A percentile compares a stretch with the other conserved stretches of the same genome.
Conservation (phyloP, 2,888 invertebrate species). For the Dolichomitus sp. region DNA sequence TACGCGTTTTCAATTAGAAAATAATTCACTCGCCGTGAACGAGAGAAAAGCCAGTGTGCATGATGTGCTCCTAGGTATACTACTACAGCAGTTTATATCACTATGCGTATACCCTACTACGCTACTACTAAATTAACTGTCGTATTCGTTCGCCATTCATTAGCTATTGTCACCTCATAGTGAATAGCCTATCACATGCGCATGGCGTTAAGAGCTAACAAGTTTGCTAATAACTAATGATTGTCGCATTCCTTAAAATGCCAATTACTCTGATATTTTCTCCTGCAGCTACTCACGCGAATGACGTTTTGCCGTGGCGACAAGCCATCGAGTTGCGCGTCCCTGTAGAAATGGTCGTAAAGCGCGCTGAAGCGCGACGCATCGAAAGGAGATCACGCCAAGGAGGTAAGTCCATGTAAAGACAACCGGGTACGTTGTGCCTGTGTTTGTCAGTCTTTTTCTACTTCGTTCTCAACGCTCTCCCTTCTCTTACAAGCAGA, state of each 20-base stretch:
- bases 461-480: constrained; percentile 61
- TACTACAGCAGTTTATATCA: neutral
- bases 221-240: neutral
- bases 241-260: neutral
- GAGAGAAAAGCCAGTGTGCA: constrained; percentile 18
- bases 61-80: neutral
- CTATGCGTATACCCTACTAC: neutral
- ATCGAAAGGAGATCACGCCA: constrained; percentile 76
- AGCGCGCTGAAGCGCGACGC: constrained; percentile 53
- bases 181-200: neutral
- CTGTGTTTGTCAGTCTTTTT: constrained; percentile 68
- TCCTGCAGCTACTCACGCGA: neutral
- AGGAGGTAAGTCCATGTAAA: constrained; percentile 76
- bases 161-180: neutral
- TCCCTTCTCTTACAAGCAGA: constrained; percentile 36
- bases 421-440: constrained; percentile 66
- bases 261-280: neutral
- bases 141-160: neutral
- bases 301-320: constrained; percentile 13
- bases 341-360: neutral
- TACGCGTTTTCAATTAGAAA: constrained; percentile 58
- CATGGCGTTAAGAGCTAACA: neutral
- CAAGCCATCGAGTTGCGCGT: constrained; percentile 8
- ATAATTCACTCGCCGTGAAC: constrained; percentile 41
- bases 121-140: neutral